phyloP scores from a whole-genome alignment of 2,113 vertebrate species.

The Mastomys coucha region DNA sequence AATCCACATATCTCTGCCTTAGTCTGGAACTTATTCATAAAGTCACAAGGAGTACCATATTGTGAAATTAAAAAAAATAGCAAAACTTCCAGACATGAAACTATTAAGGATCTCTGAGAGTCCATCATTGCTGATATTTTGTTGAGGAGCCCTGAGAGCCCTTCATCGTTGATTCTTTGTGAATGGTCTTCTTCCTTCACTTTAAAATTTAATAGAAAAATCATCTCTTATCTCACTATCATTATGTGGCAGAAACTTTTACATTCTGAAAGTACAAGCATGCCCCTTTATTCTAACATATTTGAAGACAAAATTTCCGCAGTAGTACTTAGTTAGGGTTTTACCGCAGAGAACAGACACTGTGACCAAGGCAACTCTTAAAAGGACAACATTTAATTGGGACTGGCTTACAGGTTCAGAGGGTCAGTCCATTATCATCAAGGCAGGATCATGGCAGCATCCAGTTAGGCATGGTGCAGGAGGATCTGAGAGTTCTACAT shows the following conservation, averaged over 20 bases:
- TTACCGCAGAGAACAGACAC: too few relatives aligned
- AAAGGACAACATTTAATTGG: too few relatives aligned
- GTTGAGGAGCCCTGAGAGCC: too few relatives aligned
- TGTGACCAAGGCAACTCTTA: too few relatives aligned
- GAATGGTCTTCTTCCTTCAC: not conserved
- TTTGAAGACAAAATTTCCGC: not conserved
- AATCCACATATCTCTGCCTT: not conserved
- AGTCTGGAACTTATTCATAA: not conserved
- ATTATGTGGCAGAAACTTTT: not conserved
- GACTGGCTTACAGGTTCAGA: too few relatives aligned
- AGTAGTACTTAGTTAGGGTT: too few relatives aligned
- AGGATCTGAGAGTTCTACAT: too few relatives aligned
- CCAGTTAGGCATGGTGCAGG: too few relatives aligned
- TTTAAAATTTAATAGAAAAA: slow-evolving; percentile 24
- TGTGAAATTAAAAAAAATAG: slow-evolving; percentile 28
- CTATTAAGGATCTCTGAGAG: not conserved
- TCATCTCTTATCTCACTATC: not conserved
- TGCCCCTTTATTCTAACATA: not conserved
- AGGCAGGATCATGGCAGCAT: too few relatives aligned
- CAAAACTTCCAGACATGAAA: not conserved
- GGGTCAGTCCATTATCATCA: too few relatives aligned
- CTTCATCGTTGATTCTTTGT: not conserved
- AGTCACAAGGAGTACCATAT: not conserved
- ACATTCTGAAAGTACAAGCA: not conserved
- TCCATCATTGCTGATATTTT: not conserved